These are phyloP conservation scores for Platyrinchus mystaceus DNA, from an alignment of 2,797 vertebrate species.

Conservation along the genomic window DNA sequence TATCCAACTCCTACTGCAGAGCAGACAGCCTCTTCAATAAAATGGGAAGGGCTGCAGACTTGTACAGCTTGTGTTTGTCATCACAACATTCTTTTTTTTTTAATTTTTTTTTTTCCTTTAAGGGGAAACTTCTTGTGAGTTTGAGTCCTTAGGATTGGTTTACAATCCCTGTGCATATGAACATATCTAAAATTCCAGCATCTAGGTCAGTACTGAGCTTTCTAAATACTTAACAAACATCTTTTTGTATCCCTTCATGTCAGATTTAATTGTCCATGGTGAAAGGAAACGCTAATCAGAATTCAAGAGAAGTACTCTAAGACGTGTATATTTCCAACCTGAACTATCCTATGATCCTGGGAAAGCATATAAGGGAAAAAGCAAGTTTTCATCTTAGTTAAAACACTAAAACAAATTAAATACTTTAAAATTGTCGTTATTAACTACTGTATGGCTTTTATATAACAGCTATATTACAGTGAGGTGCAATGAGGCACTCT, in stretches of 20 bases:
- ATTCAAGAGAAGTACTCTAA: slow-evolving; percentile 2
- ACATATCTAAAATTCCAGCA: not conserved
- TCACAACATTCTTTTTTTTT: not conserved
- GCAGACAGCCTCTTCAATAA: not conserved
- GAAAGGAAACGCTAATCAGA: slow-evolving; percentile 1
- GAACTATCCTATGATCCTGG: not conserved
- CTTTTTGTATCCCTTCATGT: slow-evolving; percentile 19
- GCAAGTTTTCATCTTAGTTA: not conserved
- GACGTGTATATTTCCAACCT: slow-evolving; percentile 29
- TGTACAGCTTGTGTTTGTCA: not conserved
- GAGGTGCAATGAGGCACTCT: not conserved
- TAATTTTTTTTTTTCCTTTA: not conserved
- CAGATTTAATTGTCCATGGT: slow-evolving; percentile 40
- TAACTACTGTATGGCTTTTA: not conserved
- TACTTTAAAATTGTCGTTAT: not conserved
- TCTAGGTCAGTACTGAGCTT: not conserved
- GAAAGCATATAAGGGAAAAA: not conserved
- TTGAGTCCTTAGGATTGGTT: not conserved
- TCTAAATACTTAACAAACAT: slow-evolving; percentile 1
- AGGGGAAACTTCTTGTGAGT: not conserved
- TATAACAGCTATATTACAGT: not conserved
- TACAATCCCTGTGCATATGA: not conserved
- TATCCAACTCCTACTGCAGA: not conserved
- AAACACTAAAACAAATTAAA: not conserved
- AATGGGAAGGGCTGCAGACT: not conserved